A percentile compares a stretch with the other conserved stretches of the same genome.
Evolutionary conservation across 1,140 invertebrate species (phyloP).

Genomic region (Batillaria attramentaria): DNA sequence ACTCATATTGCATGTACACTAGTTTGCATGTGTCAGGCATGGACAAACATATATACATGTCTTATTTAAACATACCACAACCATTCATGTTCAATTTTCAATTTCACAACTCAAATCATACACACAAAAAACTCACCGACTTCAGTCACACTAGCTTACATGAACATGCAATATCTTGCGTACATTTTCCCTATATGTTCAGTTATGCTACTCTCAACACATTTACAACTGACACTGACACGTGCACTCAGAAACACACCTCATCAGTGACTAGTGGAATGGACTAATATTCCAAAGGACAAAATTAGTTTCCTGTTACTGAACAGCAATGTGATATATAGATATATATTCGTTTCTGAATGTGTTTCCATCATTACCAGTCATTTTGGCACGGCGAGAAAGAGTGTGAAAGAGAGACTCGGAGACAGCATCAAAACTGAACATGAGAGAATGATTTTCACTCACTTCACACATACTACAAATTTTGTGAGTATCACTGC

Average conservation of each 20-base stretch:
- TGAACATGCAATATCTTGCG: too few relatives aligned
- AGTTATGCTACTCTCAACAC: neutral
- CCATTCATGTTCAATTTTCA: neutral
- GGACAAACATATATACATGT: neutral
- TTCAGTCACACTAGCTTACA: too few relatives aligned
- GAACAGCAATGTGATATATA: neutral
- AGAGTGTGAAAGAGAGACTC: neutral
- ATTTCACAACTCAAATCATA: neutral
- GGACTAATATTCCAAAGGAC: neutral
- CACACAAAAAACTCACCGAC: too few relatives aligned
- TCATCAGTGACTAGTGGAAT: conserved; percentile 15
- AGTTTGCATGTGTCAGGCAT: too few relatives aligned
- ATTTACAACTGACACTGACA: neutral
- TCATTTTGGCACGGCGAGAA: neutral
- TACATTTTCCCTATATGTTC: neutral
- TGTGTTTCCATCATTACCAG: neutral
- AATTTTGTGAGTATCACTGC: neutral
- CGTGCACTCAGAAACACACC: neutral
- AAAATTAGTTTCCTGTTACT: neutral
- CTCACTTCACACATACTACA: neutral
- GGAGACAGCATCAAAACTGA: neutral
- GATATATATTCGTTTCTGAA: neutral
- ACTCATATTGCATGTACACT: neutral
- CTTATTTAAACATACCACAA: neutral
- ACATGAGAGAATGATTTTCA: neutral